Evolutionary conservation across 2,888 invertebrate genomes (phyloP), one percentile per base, ranked within the genome.

Genomic region (Drosophila multiciliata): DNA sequence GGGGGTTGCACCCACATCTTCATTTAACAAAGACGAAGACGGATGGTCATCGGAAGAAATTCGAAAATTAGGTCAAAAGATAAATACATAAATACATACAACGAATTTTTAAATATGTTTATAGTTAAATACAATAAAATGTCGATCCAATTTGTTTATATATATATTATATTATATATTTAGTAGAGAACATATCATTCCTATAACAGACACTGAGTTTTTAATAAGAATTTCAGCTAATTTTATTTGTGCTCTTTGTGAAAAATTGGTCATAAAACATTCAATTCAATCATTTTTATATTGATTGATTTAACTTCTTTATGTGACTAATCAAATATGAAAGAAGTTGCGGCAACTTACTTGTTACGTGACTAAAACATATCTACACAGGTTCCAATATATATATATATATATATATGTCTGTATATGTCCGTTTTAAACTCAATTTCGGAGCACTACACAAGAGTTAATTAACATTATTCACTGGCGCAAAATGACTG

Each of bases 381-480:
- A 15, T 3, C 20, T 12, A 12, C 20, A 33, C n/a, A 6, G n/a
- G 29, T 32, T 5, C 11, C 6, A 20, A 15, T 52, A 8, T 15
- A 20, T 33, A 20, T 48, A 15, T 26, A 7, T 15, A 15, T 26
- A 26, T 48, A 23, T 45, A 20, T 33, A 1, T 48, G 20, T 1
- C 15, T 45, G 15, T 26, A 26, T 29, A 29, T 36, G 5, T 15
- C 15, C 6, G 42, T 20, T 49, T 49, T n/a, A n/a, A 33, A 23
- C 15, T 53, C 53, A 35, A 53, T 53, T 53, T 20, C 20, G 12
- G 20, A n/a, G 33, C 33, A 35, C 15, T 20, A 2, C 20, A 5
- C 53, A 53, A 53, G 20, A 53, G 35, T 9, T 53, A 53, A 35
- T 53, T 35, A 35, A 35, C 20, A 23, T 9, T 15, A 20, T 35